phyloP scores from a whole-genome alignment of 1,140 invertebrate species.

The Drosophila tani region DNA sequence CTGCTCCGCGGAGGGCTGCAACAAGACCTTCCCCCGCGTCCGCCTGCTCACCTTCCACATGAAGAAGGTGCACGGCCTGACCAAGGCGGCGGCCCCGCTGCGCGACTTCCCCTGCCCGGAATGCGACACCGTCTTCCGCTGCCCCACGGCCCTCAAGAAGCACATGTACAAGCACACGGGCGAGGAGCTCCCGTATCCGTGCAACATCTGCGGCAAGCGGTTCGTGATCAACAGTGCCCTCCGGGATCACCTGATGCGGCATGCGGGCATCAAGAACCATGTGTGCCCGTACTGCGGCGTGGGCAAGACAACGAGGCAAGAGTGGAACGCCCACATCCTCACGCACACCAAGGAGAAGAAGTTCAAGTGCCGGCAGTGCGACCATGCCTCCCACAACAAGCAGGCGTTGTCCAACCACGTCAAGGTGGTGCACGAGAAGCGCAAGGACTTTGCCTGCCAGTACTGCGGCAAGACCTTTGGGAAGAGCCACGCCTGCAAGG shows the following conservation, averaged over 20 bases:
- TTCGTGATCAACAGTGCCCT: constrained; percentile 79
- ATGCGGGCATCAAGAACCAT: constrained; percentile 82
- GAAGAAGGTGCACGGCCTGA: constrained; percentile 78
- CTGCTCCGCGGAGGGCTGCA: constrained; percentile 74
- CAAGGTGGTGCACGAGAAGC: constrained; percentile 80
- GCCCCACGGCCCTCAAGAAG: constrained; percentile 84
- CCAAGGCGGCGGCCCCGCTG: constrained; percentile 67
- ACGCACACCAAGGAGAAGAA: constrained; percentile 83
- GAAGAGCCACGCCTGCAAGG: constrained; percentile 80
- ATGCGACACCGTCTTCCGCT: constrained; percentile 81
- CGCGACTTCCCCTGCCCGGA: constrained; percentile 76
- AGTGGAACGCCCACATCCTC: constrained; percentile 81
- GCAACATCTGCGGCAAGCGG: constrained; percentile 86
- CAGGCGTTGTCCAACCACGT: constrained; percentile 77
- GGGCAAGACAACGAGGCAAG: constrained; percentile 78
- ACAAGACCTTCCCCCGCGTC: constrained; percentile 73
- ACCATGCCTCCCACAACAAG: constrained; percentile 80
- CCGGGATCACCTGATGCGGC: constrained; percentile 79
- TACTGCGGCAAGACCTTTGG: constrained; percentile 83
- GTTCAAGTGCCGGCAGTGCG: constrained; percentile 77
- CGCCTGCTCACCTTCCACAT: constrained; percentile 81
- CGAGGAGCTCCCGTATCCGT: constrained; percentile 86
- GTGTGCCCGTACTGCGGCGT: constrained; percentile 82
- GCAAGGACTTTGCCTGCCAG: constrained; percentile 81
- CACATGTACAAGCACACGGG: constrained; percentile 87